Evolutionary conservation across 2,888 invertebrate species (phyloP).

Genomic region (Patella caerulea): DNA sequence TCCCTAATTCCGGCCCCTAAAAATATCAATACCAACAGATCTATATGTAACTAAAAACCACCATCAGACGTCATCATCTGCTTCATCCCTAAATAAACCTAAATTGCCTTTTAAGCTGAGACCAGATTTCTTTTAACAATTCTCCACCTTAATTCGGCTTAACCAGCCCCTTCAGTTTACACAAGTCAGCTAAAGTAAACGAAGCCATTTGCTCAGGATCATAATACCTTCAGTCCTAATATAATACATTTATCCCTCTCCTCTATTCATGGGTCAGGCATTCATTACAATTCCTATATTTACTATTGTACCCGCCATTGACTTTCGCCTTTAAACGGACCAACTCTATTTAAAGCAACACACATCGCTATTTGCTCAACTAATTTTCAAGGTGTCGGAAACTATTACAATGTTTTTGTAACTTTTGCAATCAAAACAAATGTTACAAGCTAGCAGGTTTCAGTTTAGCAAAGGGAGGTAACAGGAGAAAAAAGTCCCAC

Average conservation of each 20-base stretch:
- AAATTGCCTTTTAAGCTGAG: too few relatives aligned
- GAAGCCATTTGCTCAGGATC: constrained; percentile 2
- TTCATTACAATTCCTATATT: constrained; percentile 7
- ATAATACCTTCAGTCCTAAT: constrained; percentile 1
- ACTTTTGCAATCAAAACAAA: constrained; percentile 1
- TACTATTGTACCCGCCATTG: background rate
- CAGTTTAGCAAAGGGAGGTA: too few relatives aligned
- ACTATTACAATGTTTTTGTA: constrained; percentile 8
- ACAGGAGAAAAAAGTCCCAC: too few relatives aligned
- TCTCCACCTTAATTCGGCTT: constrained; percentile 2
- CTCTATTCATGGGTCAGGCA: constrained; percentile 5
- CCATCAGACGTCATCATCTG: too few relatives aligned
- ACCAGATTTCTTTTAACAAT: too few relatives aligned
- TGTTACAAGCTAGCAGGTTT: too few relatives aligned
- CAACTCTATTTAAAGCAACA: background rate
- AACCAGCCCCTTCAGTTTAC: constrained; percentile 4
- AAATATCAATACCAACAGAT: constrained; percentile 7
- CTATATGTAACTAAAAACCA: background rate
- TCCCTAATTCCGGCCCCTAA: background rate
- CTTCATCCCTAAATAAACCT: too few relatives aligned
- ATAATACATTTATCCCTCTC: background rate
- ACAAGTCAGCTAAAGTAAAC: constrained; percentile 8
- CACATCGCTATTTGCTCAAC: constrained; percentile 3
- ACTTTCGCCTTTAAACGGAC: constrained; percentile 2
- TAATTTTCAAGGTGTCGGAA: background rate